Base-by-base conservation (phyloP, 2,797 vertebrate genomes). In the Syngnathus rostellatus region DNA sequence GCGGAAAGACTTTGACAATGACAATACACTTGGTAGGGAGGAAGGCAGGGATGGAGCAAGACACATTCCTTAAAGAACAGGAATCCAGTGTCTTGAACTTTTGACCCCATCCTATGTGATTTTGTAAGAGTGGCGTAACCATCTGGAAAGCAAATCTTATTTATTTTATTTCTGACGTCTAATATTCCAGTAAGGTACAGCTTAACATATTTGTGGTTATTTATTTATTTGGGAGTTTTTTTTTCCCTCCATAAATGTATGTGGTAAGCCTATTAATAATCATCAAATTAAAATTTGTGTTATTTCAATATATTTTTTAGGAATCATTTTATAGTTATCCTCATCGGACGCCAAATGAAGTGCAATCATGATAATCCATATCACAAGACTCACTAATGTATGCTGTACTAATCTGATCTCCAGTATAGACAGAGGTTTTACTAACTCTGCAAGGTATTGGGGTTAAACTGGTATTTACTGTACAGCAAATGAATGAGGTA, bases 1-100 rank as follows among this genome's bases (percentile, higher is more conserved):
- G 89, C 86, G 66, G 77, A 85, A 89, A 83, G 63, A 73, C 76
- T 81, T 83, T 73, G 73, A 87, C 80, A 79, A 82, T 72, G 75
- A 86, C 79, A 79, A 78, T 67, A 69, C 70, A 72, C 77, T 65
- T 51, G 11, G 12, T 16, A 12, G 8, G 41, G n/a, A 11, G 45
- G 25, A 25, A 65, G 38, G 51, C 41, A 68, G 38, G 66, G 39
- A 14, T 50, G 8, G 14, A 68, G 69, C 64, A 66, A 79, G 80
- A 76, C 61, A 72, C 68, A 74, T 72, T 72, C 71, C 72, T 69
- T 71, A 72, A 81, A 70, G 77, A 77, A 59, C 51, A 2, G 1
- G 60, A 31, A 16, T 62, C 23, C 57, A 38, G 46, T 62, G 61
- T 58, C 69, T 84, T 80, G 80, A 83, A 72, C 76, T 70, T 58